phyloP scores from a whole-genome alignment of 2,888 invertebrate species.

The Macrosiphum euphorbiae region DNA sequence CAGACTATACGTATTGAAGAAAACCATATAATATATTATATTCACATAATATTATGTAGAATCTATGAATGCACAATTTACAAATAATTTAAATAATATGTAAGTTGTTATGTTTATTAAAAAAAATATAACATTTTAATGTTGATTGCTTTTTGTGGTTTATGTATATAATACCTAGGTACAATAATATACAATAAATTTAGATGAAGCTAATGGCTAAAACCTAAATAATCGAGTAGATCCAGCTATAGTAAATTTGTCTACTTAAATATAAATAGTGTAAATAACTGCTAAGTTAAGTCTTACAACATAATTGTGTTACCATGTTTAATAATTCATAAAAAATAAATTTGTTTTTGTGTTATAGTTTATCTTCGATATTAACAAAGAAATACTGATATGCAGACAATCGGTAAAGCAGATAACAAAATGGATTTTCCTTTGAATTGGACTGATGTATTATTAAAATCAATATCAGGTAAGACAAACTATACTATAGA shows the following conservation, averaged over 20 bases:
- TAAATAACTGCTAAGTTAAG: not conserved
- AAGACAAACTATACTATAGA: conserved; percentile 51
- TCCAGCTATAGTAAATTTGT: not conserved
- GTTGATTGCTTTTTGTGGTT: not conserved
- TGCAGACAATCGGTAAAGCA: conserved; percentile 47
- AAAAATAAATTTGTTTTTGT: not conserved
- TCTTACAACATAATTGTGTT: not conserved
- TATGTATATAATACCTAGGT: not conserved
- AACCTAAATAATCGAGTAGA: not conserved
- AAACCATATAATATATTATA: not conserved
- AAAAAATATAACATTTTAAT: not conserved
- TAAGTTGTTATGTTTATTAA: not conserved
- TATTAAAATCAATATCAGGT: conserved; percentile 54
- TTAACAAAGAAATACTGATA: not conserved
- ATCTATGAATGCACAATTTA: too few relatives aligned
- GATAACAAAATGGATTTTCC: conserved; percentile 49
- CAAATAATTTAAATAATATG: not conserved
- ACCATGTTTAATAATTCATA: not conserved
- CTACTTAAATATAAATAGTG: not conserved
- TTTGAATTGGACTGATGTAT: conserved; percentile 54
- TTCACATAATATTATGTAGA: too few relatives aligned
- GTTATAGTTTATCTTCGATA: conserved; percentile 21
- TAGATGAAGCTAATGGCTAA: too few relatives aligned
- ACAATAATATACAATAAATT: too few relatives aligned
- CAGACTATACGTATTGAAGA: not conserved